Percentiles rank a stretch among this genome's conserved stretches.
Conservation (phyloP, 1,140 invertebrate species). For the Rhopalosiphum maidis region DNA sequence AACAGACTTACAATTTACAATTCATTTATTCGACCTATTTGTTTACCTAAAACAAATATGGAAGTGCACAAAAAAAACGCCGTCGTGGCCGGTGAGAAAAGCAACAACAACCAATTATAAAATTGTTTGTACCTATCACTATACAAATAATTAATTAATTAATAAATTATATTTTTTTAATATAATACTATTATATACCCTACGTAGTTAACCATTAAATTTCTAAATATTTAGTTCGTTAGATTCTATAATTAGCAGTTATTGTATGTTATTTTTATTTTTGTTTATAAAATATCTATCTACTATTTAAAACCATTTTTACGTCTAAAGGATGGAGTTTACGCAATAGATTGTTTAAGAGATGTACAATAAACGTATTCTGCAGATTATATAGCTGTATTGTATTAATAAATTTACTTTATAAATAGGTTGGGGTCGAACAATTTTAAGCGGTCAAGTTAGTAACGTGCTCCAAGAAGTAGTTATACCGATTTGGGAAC, state of each 20-base stretch:
- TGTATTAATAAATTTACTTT: neutral
- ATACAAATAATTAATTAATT: neutral
- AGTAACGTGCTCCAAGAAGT: conserved; percentile 79
- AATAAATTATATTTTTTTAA: neutral
- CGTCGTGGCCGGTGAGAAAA: conserved; percentile 60
- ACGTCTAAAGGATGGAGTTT: neutral
- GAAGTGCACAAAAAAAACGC: conserved; percentile 58
- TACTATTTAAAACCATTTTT: neutral
- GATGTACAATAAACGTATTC: neutral
- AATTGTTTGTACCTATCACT: neutral
- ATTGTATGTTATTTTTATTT: too few species aligned
- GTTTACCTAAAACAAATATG: conserved; percentile 67
- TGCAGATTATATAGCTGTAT: neutral
- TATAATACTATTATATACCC: too few species aligned
- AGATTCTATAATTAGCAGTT: neutral
- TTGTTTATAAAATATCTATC: neutral
- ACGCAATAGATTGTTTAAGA: neutral
- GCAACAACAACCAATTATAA: neutral
- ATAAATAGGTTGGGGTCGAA: conserved; percentile 74
- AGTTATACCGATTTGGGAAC: conserved; percentile 80
- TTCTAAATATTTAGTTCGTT: neutral
- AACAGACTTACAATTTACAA: conserved; percentile 70
- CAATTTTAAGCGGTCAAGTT: conserved; percentile 69
- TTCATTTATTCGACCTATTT: conserved; percentile 71
- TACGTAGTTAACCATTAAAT: too few species aligned